A percentile compares a stretch with the other conserved stretches of the same genome.
phyloP scores from a whole-genome alignment of 2,113 vertebrate genomes.

The Dromiciops gliroides region DNA sequence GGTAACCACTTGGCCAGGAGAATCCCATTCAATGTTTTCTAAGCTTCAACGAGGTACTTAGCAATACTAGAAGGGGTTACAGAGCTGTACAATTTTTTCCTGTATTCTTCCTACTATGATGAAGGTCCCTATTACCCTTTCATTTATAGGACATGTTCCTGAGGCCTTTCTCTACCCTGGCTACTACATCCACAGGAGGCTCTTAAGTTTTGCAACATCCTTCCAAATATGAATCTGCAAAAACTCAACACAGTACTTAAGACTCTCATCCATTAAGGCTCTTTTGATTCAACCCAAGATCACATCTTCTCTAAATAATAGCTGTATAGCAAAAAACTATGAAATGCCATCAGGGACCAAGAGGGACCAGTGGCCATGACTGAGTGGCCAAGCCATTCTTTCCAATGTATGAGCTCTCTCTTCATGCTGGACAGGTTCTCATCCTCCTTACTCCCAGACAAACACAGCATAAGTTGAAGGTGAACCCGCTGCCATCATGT shows the following conservation, averaged over 20 bases:
- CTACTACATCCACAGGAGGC: background rate
- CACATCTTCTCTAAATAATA: background rate
- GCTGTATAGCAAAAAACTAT: background rate
- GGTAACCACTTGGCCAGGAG: background rate
- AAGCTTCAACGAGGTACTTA: background rate
- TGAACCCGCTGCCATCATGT: background rate
- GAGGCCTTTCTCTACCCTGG: background rate
- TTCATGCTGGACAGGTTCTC: background rate
- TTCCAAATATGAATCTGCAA: background rate
- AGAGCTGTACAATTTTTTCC: too few species aligned
- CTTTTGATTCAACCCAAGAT: background rate
- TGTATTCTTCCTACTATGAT: too few species aligned
- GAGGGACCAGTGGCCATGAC: background rate
- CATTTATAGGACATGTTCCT: background rate
- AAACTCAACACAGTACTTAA: background rate
- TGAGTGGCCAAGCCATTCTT: constrained; percentile 29
- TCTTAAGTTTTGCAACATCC: background rate
- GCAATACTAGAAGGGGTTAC: too few species aligned
- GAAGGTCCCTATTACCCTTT: too few species aligned
- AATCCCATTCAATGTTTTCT: background rate
- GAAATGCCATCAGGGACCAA: constrained; percentile 31
- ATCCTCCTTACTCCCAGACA: background rate
- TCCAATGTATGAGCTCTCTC: constrained; percentile 27
- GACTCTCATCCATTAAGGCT: background rate
- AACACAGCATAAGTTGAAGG: background rate